These are phyloP conservation scores for Callaeas wilsoni DNA, from an alignment of 2,113 vertebrate genomes.

Conservation along the genomic window DNA sequence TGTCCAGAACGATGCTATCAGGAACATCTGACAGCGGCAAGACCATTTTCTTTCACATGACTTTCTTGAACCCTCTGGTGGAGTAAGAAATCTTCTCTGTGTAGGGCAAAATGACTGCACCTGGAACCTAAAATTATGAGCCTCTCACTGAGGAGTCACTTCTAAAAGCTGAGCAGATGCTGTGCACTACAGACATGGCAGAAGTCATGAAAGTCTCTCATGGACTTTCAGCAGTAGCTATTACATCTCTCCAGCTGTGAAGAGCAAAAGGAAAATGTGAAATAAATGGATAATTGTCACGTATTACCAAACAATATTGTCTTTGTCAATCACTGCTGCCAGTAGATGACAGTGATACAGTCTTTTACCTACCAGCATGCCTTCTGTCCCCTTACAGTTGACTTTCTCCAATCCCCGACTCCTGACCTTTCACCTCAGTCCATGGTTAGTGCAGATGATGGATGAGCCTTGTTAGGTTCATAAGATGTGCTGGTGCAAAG, in stretches of 20 bases:
- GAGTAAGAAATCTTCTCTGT: background rate
- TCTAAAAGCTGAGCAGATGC: background rate
- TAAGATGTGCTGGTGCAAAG: background rate
- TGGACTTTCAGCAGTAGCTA: background rate
- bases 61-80: background rate
- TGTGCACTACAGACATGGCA: background rate
- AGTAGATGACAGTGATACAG: background rate
- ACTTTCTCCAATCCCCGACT: conserved; percentile 4
- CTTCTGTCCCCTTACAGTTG: conserved; percentile 4
- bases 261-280: background rate
- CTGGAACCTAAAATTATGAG: background rate
- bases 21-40: background rate
- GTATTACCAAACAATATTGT: background rate
- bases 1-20: background rate
- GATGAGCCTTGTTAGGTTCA: conserved; percentile 38
- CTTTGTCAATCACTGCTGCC: background rate
- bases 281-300: background rate
- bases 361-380: conserved; percentile 4
- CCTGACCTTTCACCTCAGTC: conserved; percentile 36
- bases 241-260: background rate
- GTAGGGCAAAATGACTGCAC: background rate
- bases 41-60: background rate
- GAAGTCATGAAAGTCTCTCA: background rate
- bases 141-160: background rate
- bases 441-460: conserved; percentile 32